Evolutionary conservation across 2,113 vertebrate genomes (phyloP).

Genomic region (Seriola aureovittata): DNA sequence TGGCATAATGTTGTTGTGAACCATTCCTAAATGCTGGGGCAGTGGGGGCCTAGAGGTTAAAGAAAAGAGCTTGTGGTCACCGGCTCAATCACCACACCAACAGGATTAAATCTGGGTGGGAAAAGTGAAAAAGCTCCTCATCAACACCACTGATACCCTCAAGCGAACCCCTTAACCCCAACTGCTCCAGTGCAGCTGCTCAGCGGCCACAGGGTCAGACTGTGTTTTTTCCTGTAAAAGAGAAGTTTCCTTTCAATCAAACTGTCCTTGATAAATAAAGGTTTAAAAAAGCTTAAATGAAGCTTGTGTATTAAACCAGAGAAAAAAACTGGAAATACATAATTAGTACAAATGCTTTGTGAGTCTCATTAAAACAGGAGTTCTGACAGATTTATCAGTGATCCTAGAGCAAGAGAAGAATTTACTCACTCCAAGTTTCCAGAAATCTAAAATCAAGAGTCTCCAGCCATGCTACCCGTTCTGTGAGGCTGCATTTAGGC

Average conservation of each 20-base stretch:
- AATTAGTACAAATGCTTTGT: background rate
- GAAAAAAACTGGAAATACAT: background rate
- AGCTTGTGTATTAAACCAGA: background rate
- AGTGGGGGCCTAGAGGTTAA: background rate
- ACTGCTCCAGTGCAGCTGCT: background rate
- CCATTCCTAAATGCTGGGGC: background rate
- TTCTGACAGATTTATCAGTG: too few species aligned
- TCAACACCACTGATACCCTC: background rate
- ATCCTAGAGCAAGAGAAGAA: too few species aligned
- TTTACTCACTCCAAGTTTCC: too few species aligned
- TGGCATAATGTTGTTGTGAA: background rate
- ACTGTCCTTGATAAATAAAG: background rate
- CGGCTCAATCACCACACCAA: background rate
- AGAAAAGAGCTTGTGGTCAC: background rate
- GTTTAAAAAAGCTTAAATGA: background rate
- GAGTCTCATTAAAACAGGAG: background rate
- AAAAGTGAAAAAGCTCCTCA: background rate
- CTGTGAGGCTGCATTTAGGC: too few species aligned
- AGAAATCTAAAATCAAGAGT: too few species aligned
- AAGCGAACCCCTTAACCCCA: background rate
- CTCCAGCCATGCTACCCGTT: too few species aligned
- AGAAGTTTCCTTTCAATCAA: background rate
- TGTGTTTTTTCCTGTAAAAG: background rate
- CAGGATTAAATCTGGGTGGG: background rate
- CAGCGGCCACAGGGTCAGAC: background rate